Evolutionary conservation across 2,113 vertebrate genomes (phyloP).

Genomic region (Lethenteron camtschaticum): DNA sequence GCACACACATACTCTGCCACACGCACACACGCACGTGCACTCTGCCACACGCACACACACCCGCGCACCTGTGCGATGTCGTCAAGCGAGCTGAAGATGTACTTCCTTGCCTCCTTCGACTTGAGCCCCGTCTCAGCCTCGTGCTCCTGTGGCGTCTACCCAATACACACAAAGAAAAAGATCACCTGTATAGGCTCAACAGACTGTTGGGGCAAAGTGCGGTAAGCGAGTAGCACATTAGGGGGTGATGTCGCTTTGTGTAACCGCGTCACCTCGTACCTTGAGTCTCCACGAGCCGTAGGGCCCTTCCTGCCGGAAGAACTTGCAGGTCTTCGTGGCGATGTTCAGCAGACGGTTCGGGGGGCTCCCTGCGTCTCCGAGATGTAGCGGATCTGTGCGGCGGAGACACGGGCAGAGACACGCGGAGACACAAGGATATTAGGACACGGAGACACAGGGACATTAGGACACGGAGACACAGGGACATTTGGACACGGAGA

Average conservation of each 20-base stretch:
- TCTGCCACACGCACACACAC: no score
- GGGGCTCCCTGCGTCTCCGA: constrained; percentile 90
- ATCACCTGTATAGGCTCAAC: no score
- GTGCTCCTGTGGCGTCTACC: constrained; percentile 78
- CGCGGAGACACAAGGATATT: no score
- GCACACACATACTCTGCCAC: no score
- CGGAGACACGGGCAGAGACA: no score
- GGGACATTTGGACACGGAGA: no score
- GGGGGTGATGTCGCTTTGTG: no score
- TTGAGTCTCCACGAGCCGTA: constrained; percentile 86
- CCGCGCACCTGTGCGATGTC: constrained; percentile 82
- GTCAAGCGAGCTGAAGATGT: constrained; percentile 98
- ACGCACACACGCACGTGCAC: no score
- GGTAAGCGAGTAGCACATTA: no score
- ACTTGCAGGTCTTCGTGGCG: constrained; percentile 72
- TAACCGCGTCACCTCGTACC: constrained; percentile 24
- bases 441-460: no score
- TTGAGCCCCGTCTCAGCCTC: constrained; percentile 94
- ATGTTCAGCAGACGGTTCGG: constrained; percentile 67
- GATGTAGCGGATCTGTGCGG: constrained; percentile 79
- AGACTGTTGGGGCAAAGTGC: no score
- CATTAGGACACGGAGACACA: no score
- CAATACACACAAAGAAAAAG: not conserved
- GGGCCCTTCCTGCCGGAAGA: constrained; percentile 46
- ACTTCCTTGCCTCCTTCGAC: constrained; percentile 97